phyloP scores from a whole-genome alignment of 2,797 vertebrate species.

The Syncerus caffer region DNA sequence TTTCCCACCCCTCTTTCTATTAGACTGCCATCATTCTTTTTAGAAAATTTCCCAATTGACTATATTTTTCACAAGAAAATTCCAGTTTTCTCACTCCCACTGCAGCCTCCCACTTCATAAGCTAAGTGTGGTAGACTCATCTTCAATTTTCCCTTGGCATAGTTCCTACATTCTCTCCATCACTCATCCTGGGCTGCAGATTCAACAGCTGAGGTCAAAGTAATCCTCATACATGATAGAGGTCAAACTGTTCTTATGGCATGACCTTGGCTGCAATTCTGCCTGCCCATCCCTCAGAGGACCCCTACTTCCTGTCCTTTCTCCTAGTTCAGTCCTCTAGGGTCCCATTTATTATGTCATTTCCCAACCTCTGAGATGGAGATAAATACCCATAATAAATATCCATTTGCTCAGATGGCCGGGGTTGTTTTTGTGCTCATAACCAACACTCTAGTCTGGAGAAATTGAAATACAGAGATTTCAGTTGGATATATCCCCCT shows the following conservation, averaged over 20 bases:
- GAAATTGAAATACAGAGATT: neutral
- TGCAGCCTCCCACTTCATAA: neutral
- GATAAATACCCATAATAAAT: neutral
- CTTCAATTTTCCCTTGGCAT: neutral
- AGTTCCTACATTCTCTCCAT: neutral
- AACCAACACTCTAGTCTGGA: neutral
- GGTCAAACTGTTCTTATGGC: neutral
- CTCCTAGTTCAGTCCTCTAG: neutral
- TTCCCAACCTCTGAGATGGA: neutral
- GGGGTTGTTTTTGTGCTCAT: neutral
- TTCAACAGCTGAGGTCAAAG: neutral
- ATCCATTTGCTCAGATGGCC: neutral
- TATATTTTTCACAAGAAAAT: neutral
- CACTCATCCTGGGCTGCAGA: neutral
- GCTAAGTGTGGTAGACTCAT: neutral
- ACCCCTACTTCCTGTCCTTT: neutral
- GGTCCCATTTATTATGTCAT: neutral
- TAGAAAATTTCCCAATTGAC: neutral
- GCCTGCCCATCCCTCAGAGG: neutral
- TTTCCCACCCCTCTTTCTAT: neutral
- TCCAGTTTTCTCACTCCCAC: neutral
- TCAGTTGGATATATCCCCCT: neutral
- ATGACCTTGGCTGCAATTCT: neutral
- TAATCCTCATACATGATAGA: neutral
- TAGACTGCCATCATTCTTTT: neutral